Evolutionary conservation across 2,113 vertebrate genomes (phyloP).

Genomic region (Pungitius pungitius): DNA sequence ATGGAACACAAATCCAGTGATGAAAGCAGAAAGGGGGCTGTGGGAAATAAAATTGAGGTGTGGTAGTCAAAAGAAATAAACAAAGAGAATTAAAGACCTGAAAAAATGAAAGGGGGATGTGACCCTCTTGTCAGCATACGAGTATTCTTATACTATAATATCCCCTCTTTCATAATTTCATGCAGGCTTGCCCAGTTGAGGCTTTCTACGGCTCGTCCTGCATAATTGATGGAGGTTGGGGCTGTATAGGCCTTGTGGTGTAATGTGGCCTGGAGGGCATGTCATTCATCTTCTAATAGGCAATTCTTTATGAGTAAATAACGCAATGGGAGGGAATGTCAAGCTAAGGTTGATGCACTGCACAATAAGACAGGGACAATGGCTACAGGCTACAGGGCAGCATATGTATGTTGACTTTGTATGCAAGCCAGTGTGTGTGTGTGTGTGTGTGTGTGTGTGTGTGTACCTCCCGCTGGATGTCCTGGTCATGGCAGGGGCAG

Average conservation of each 20-base stretch:
- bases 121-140: constrained; percentile 65
- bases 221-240: constrained; percentile 72
- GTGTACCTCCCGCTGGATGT: constrained; percentile 73
- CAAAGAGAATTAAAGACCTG: not conserved
- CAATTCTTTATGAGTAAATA: constrained; percentile 65
- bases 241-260: constrained; percentile 52
- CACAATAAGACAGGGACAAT: constrained; percentile 42
- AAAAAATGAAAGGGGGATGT: constrained; percentile 25
- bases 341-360: constrained; percentile 14
- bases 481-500: constrained; percentile 84
- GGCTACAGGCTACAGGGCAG: constrained; percentile 24
- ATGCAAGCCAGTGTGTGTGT: constrained; percentile 10
- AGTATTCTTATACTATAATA: constrained; percentile 74
- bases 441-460: constrained; percentile 15
- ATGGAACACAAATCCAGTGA: not conserved
- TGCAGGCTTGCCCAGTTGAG: constrained; percentile 54
- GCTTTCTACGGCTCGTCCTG: constrained; percentile 51
- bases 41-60: not conserved
- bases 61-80: not conserved
- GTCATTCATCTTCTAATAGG: constrained; percentile 70
- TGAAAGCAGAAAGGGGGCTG: not conserved
- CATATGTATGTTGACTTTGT: constrained; percentile 26
- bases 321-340: constrained; percentile 58
- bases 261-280: constrained; percentile 52
- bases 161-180: constrained; percentile 65